Percentiles rank a stretch among this genome's conserved stretches.
Evolutionary conservation across 2,797 vertebrate species (phyloP).

Genomic region (Hydrolagus colliei): DNA sequence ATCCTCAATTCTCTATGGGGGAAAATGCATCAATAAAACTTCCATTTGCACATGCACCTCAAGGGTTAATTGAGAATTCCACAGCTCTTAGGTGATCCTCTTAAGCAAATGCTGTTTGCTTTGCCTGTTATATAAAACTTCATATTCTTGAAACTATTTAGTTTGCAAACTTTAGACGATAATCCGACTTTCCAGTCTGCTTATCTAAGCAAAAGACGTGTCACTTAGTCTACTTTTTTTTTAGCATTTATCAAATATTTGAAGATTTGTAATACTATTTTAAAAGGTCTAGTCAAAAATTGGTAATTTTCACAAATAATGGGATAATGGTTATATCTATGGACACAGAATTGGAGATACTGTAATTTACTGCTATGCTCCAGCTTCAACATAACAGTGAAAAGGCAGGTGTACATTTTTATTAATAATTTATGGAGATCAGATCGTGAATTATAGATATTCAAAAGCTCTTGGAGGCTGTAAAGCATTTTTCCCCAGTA

Average conservation of each 20-base stretch:
- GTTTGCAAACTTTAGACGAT: background rate
- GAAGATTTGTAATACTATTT: too few relatives aligned
- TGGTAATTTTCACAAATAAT: too few relatives aligned
- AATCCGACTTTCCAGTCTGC: background rate
- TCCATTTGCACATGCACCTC: background rate
- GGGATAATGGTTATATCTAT: too few relatives aligned
- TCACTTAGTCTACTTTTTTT: background rate
- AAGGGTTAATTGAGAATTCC: background rate
- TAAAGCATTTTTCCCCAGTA: background rate
- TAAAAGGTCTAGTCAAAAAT: too few relatives aligned
- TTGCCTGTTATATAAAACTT: background rate
- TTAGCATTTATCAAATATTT: too few relatives aligned
- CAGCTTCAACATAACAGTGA: background rate
- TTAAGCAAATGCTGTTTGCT: slow-evolving; percentile 3
- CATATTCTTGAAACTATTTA: background rate
- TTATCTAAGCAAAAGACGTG: background rate
- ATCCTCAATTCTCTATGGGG: too few relatives aligned
- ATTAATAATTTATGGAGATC: slow-evolving; percentile 11
- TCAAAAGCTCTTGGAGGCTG: background rate
- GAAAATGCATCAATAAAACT: too few relatives aligned
- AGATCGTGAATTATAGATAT: background rate
- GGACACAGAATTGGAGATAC: too few relatives aligned
- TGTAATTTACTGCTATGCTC: background rate
- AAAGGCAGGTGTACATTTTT: background rate
- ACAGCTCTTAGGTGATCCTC: background rate